Conservation (phyloP, 2,797 vertebrate species). For the Neomorphus geoffroyi region DNA sequence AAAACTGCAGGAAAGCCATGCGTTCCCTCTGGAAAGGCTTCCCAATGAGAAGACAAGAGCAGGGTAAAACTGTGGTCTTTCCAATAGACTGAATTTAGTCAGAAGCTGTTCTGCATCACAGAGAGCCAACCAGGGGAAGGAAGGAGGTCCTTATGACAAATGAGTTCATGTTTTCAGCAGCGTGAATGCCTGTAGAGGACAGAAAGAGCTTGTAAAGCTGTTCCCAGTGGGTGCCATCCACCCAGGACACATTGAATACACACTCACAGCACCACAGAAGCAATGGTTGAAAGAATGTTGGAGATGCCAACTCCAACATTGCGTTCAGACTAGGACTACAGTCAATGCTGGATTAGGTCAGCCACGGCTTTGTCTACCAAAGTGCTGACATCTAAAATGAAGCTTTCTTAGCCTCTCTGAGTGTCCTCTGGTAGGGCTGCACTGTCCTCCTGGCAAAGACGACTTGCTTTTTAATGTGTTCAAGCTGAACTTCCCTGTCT, state of each 20-base stretch:
- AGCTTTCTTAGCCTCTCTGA: not conserved
- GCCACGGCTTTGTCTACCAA: not conserved
- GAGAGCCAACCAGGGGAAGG: not conserved
- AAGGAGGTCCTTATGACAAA: not conserved
- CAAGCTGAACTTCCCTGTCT: not conserved
- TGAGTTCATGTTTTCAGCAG: not conserved
- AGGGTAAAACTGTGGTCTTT: not conserved
- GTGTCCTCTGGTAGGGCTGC: not conserved
- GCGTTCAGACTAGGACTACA: not conserved
- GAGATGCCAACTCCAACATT: not conserved
- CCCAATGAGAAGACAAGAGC: not conserved
- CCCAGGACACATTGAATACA: not conserved
- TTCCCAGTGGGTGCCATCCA: not conserved
- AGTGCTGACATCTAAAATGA: not conserved
- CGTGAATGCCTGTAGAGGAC: not conserved
- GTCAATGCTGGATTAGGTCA: not conserved
- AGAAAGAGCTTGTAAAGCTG: not conserved
- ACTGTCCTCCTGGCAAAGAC: not conserved
- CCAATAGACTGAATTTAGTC: not conserved
- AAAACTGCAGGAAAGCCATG: not conserved
- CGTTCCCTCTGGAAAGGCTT: not conserved
- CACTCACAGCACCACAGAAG: not conserved
- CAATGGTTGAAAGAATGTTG: not conserved
- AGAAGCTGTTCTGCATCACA: not conserved
- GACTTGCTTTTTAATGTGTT: fast-evolving